Base-by-base conservation (phyloP, 2,888 invertebrate genomes). In the Syrphus vitripennis region DNA sequence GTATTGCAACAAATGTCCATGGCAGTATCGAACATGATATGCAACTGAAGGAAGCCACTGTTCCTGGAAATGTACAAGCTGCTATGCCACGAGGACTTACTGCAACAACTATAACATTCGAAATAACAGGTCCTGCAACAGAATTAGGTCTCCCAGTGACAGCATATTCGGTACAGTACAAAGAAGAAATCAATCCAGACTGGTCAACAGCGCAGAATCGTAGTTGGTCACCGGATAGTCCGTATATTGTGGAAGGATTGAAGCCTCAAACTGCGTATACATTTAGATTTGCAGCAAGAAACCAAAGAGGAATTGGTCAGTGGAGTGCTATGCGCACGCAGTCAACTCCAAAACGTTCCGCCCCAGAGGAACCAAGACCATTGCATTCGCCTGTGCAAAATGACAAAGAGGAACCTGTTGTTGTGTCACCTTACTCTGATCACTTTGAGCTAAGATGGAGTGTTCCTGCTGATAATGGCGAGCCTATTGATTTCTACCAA, bases 391-490 rank as follows among this genome's bases (percentile, higher is more conserved):
- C 92, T 3, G 90, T 92, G 82, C 91, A 92, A 87, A 93, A 93
- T 59, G 92, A 92, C 71, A 91, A 92, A 76, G 92, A 93, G 59
- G 93, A 94, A 26, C 92, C 92, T 3, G 93, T 94, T 16, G 93
- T 94, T 0, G 91, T 93, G 4, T 95, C 95, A 48, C 94, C 94
- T 50, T 97, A 95, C 91, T 95, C 95, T 29, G 96, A 97, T 92
- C 95, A 95, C 90, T 97, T 95, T 90, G 96, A 97, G 90, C 92
- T 98, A 21, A 94, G 95, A 90, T 98, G 98, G 98, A 95, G 95
- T 89, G 95, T 96, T 67, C 97, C 98, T 0, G 95, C 96, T 67
- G 96, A 98, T 90, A 98, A 98, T 92, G 98, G 98, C 9, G 97
- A 97, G 92, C 96, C 96, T 29, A 97, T 98, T 90, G 96, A 97